These are phyloP conservation scores for Syritta pipiens DNA, from an alignment of 2,888 invertebrate species.

Conservation along the genomic window DNA sequence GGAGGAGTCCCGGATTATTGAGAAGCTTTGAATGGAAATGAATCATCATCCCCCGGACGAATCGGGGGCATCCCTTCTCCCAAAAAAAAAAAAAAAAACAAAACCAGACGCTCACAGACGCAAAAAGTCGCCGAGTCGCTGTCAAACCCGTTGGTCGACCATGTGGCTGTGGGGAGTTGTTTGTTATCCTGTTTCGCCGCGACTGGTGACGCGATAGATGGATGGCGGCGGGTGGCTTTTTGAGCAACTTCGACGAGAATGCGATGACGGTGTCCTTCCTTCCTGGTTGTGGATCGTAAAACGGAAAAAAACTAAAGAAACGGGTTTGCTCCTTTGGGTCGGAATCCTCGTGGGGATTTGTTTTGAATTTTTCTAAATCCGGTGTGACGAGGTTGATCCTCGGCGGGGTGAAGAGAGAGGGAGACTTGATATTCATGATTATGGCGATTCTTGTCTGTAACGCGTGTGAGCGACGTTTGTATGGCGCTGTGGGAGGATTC, in stretches of 20 bases:
- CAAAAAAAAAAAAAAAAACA: conserved; percentile 39
- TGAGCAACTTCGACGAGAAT: conserved; percentile 46
- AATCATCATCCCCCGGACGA: background rate
- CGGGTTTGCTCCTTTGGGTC: conserved; percentile 35
- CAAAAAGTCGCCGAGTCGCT: conserved; percentile 46
- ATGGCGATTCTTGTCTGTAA: conserved; percentile 1
- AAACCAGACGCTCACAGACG: conserved; percentile 1
- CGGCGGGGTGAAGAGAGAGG: conserved; percentile 2
- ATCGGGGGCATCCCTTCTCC: background rate
- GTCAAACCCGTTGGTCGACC: conserved; percentile 62
- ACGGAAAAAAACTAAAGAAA: conserved; percentile 21
- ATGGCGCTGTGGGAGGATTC: too few species aligned
- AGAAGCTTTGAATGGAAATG: conserved; percentile 16
- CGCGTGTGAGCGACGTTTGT: too few species aligned
- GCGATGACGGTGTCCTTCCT: conserved; percentile 53
- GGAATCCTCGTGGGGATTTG: conserved; percentile 34
- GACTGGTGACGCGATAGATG: conserved; percentile 55
- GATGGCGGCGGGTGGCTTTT: conserved; percentile 51
- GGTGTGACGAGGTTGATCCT: conserved; percentile 56
- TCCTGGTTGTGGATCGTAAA: conserved; percentile 27
- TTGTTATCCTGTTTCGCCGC: conserved; percentile 63
- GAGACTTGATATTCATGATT: conserved; percentile 43
- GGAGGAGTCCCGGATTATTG: background rate
- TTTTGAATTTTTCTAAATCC: conserved; percentile 45
- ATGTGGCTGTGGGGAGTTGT: conserved; percentile 42